phyloP scores from a whole-genome alignment of 2,797 vertebrate species.

The Darevskia nairensis region DNA sequence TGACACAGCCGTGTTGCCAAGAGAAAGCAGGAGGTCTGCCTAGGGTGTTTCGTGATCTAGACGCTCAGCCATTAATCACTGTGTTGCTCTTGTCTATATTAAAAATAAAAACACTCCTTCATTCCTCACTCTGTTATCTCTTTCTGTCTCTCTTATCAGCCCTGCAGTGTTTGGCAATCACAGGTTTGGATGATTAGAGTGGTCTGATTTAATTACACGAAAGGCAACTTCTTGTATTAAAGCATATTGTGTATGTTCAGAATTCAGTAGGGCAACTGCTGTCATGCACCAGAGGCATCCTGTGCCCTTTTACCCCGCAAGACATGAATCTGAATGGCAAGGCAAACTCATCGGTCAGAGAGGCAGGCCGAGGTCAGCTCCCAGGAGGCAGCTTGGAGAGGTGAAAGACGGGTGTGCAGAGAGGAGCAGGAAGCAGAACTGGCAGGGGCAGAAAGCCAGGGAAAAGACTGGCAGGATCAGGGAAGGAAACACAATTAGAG shows the following conservation, averaged over 20 bases:
- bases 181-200: background rate
- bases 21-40: constrained; percentile 29
- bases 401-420: background rate
- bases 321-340: background rate
- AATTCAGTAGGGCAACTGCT: background rate
- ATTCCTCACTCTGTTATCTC: background rate
- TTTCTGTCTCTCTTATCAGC: rapidly evolving
- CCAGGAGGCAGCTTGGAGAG: background rate
- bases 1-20: constrained; percentile 5
- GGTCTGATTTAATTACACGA: constrained; percentile 25
- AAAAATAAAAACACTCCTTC: rapidly evolving
- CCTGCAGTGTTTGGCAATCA: rapidly evolving
- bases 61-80: rapidly evolving
- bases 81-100: background rate
- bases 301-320: background rate
- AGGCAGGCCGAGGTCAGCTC: background rate
- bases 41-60: constrained; percentile 2
- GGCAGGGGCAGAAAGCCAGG: background rate
- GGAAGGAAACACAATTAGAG: background rate
- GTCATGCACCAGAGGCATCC: background rate
- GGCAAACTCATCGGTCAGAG: background rate
- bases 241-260: background rate
- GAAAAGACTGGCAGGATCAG: background rate
- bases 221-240: background rate
- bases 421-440: background rate